Evolutionary conservation across 2,888 invertebrate species (phyloP), one percentile per base, ranked within the genome.

Genomic region (Drosophila mulleri): DNA sequence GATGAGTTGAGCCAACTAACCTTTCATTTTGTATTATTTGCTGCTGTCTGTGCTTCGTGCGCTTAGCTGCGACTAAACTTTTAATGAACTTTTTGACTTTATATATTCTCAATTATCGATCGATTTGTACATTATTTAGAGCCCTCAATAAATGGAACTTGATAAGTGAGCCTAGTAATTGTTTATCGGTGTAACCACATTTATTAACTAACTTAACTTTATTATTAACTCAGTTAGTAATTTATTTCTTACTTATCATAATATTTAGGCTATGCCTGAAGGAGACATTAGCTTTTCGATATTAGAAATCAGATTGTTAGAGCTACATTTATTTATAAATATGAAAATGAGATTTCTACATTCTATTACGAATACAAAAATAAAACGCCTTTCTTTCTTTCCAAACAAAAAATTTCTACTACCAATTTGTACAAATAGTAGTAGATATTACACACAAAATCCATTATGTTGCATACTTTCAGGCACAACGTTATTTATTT

Each of bases 1-100:
- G 2, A 2, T 56, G 4, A 1, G 1, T 1, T 16, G 12, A 29
- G 1, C 11, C 3, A 60, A 23, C 18, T 23, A 23, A 60, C 48
- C 48, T 50, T 23, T 60, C 64, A 60, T 64, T 12, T n/a, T 64
- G 20, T 39, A n/a, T 37, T 37, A 11, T 29, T 12, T 50, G n/a
- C 3, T 29, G 20, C 1, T 23, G n/a, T 20, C 9, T 29, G 4
- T 23, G 41, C 14, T 35, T 35, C 29, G 60, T 48, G 42, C 41
- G 58, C 3, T 20, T 16, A 12, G 16, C 3, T 47, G 37, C 18
- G 37, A 63, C 16, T 47, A 45, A 11, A 44, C 37, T 39, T 16
- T 16, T 9, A 8, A 1, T 9, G 1, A 47, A 6, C 16, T 18
- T 18, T 37, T 29, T 2, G 39, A 29, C 29, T 20, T 47, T 47